Evolutionary conservation across 2,888 invertebrate species (phyloP), one percentile per base, ranked within the genome.

Genomic region (Tineola bisselliella): DNA sequence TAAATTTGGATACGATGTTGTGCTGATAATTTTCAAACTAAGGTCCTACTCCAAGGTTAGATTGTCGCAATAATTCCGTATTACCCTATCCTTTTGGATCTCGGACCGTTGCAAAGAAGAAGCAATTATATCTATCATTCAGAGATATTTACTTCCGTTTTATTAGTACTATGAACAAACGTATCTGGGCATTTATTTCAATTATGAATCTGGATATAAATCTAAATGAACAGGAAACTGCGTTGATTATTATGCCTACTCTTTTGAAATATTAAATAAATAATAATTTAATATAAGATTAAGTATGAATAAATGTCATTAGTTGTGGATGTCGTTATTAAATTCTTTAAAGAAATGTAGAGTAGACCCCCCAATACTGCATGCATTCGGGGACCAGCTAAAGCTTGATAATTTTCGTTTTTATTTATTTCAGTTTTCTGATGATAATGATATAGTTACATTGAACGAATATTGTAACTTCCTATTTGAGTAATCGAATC

Each of bases 161-260:
- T 48, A 25, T 43, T 43, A 43, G 5, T 43, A 48, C 48, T 44
- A 44, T 13, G 44, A 6, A 13, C n/a, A n/a, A 43, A 43, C 4
- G 43, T 12, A 6, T 8, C 12, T 4, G 13, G 1, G 17, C 10
- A 48, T 15, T 48, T 17, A 48, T 15, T 48, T n/a, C n/a, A n/a
- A 15, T 48, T 15, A 48, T 48, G 12, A 44, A 10, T 44, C 44
- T 44, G 13, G 44, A 44, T 48, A 17, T 17, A 48, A 48, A 48
- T 48, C 48, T 48, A 48, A 48, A 17, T 48, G 15, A 48, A 48
- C 48, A 48, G 17, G 48, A 48, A 48, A 48, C 15, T 48, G n/a
- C 10, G n/a, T n/a, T 38, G 10, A 38, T 38, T 10, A 10, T 38
- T 38, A 10, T n/a, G n/a, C n/a, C n/a, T n/a, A 38, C 38, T 38